Evolutionary conservation across 2,113 vertebrate genomes (phyloP).

Genomic region (Gadus chalcogrammus): DNA sequence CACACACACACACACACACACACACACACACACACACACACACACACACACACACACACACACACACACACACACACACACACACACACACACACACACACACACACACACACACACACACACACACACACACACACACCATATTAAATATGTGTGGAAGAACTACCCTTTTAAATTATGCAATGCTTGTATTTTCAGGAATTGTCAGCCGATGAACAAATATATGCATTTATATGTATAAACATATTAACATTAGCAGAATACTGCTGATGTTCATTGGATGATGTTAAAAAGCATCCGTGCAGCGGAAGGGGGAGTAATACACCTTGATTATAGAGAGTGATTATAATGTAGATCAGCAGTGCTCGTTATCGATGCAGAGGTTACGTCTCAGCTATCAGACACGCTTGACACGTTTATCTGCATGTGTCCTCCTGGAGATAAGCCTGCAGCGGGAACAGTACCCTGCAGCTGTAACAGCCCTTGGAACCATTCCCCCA

Average conservation of each 20-base stretch:
- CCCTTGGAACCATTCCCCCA: too few relatives aligned
- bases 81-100: slow-evolving; percentile 1
- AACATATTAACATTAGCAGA: neutral
- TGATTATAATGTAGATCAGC: slow-evolving; percentile 15
- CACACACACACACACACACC: neutral
- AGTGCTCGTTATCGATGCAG: neutral
- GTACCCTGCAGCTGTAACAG: too few relatives aligned
- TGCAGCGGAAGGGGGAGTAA: neutral
- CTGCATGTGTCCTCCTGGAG: too few relatives aligned
- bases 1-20: slow-evolving; percentile 9
- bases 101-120: slow-evolving; percentile 5
- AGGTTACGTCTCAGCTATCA: neutral
- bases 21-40: slow-evolving; percentile 6
- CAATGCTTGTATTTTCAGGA: too few relatives aligned
- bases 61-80: slow-evolving; percentile 4
- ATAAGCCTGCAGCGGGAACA: too few relatives aligned
- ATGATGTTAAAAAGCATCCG: slow-evolving; percentile 5
- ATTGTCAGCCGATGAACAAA: neutral
- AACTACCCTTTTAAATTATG: too few relatives aligned
- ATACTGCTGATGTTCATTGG: neutral
- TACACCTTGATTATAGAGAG: slow-evolving; percentile 7
- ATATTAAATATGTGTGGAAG: neutral
- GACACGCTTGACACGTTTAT: neutral
- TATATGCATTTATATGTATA: neutral
- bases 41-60: slow-evolving; percentile 6